Percentiles rank a stretch among this genome's conserved stretches.
Evolutionary conservation across 2,113 vertebrate species (phyloP).

Genomic region (Alexandromys fortis): DNA sequence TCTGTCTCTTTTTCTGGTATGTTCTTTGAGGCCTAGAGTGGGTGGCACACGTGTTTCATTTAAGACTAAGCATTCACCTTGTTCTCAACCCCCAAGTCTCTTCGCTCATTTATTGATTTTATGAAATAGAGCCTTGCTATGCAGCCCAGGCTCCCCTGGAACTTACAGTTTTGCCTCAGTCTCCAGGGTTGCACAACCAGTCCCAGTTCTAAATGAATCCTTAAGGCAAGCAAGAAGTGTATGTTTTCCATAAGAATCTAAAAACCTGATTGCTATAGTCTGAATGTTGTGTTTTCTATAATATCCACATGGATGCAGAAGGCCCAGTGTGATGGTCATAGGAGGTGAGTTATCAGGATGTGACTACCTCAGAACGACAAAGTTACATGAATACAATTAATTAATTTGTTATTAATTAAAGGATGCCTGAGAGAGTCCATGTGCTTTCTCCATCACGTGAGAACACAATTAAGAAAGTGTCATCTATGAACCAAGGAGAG

Average conservation of each 20-base stretch:
- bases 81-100: not conserved
- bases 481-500: not conserved
- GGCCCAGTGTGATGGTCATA: not conserved
- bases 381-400: not conserved
- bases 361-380: not conserved
- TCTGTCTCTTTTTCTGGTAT: not conserved
- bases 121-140: not conserved
- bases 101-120: not conserved
- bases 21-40: not conserved
- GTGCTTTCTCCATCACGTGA: not conserved
- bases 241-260: not conserved
- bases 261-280: not conserved
- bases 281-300: not conserved
- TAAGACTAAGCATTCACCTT: not conserved
- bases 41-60: not conserved
- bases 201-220: not conserved
- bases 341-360: not conserved
- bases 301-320: not conserved
- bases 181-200: not conserved
- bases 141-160: no score
- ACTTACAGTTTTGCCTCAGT: not conserved
- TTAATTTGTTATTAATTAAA: not conserved
- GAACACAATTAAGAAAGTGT: not conserved
- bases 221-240: not conserved
- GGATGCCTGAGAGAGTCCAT: no score